A percentile compares a stretch with the other conserved stretches of the same genome.
Evolutionary conservation across 2,797 vertebrate genomes (phyloP).

Genomic region (Phrynocephalus vlangalii): DNA sequence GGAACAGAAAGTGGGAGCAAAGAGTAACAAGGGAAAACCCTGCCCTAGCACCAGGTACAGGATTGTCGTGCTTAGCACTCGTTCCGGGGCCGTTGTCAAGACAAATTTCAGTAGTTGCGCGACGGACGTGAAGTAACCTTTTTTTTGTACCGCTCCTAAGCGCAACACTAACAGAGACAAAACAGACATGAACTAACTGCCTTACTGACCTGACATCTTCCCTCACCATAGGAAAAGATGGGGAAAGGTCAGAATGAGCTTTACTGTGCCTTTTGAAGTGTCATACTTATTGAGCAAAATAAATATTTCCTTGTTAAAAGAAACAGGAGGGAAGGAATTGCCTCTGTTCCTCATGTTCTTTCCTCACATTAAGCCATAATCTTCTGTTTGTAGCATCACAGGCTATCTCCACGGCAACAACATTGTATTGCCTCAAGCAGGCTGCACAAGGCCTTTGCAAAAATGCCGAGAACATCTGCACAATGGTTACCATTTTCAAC

Average conservation of each 20-base stretch:
- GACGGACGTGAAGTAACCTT: no score
- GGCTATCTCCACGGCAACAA: conserved; percentile 57
- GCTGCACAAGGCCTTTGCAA: conserved; percentile 19
- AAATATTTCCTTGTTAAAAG: conserved; percentile 42
- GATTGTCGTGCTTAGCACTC: no score
- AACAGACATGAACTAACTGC: no score
- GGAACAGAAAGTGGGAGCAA: no score
- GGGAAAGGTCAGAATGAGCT: neutral
- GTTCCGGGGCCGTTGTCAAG: no score
- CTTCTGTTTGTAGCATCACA: conserved; percentile 48
- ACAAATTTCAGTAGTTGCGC: no score
- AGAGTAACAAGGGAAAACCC: no score
- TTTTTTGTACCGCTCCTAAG: no score
- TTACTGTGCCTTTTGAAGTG: conserved; percentile 13
- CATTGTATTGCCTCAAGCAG: conserved; percentile 24
- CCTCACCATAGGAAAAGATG: neutral
- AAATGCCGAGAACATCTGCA: conserved; percentile 2
- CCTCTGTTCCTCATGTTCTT: conserved; percentile 28
- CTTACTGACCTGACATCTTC: neutral
- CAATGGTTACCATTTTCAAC: conserved; percentile 29
- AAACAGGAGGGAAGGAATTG: neutral
- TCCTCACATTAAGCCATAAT: conserved; percentile 50
- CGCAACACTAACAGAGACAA: no score
- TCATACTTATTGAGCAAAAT: conserved; percentile 40
- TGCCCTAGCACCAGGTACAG: no score